Evolutionary conservation across 35 echinoderm and acorn worm genomes (phyloP), one percentile per base, ranked within the genome.

Genomic region (Amphiura filiformis): DNA sequence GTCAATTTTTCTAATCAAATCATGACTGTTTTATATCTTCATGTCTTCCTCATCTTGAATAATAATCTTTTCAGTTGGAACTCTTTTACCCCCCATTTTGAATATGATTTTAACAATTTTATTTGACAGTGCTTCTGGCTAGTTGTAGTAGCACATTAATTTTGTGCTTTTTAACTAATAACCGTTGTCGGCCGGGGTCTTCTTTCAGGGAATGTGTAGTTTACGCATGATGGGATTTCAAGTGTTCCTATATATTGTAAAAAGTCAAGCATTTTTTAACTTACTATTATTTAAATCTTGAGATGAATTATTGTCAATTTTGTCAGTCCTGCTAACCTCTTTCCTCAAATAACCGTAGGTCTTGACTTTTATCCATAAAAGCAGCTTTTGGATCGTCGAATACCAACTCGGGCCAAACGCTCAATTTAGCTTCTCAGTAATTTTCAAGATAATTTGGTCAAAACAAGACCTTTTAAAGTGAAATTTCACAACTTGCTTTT

Each of bases 51-150:
- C 61, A 70, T 70, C 61, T 70, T 70, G n/a, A n/a, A n/a, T 52
- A 52, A 70, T 23, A 70, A 70, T 70, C 61, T 70, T 52, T 70
- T 70, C 61, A 70, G 61, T 70, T 70, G 61, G 61, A 70, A 70
- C 11, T 70, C 61, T 70, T 26, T 70, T 70, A 5, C 61, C 61
- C 2, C 15, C 61, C 28, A 11, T 52, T 52, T 70, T n/a, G 5
- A 47, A 47, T n/a, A n/a, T 47, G 4, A 47, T 17, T 47, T 47
- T 47, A 47, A 47, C 41, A 47, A 47, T 47, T 47, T 47, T 47
- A 47, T 47, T 47, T 47, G 41, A 47, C 41, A 47, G 41, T 47
- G 4, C 41, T 47, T 47, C 41, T 47, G 41, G 41, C 41, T 47
- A 47, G 41, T 47, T 9, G 5, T 47, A 4, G 41, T 47, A 47